Percentiles rank a stretch among this genome's conserved stretches.
These are phyloP conservation scores for Chloroclystis v-ata DNA, from an alignment of 2,888 invertebrate genomes.

Conservation along the genomic window DNA sequence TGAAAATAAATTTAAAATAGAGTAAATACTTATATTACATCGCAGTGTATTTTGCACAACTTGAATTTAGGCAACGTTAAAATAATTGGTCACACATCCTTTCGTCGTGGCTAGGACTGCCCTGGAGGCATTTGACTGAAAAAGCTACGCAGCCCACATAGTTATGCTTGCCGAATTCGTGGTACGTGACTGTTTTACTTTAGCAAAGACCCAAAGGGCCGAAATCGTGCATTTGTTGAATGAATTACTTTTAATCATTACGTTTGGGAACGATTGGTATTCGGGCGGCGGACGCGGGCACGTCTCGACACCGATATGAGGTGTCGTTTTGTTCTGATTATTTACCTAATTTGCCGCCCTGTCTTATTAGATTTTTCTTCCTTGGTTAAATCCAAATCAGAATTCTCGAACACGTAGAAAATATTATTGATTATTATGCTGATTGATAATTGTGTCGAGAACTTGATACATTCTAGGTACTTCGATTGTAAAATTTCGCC, in stretches of 20 bases:
- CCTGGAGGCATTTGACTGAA: conserved; percentile 32
- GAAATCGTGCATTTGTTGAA: conserved; percentile 40
- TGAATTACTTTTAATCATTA: conserved; percentile 48
- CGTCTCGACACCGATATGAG: conserved; percentile 28
- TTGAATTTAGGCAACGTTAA: too few relatives aligned
- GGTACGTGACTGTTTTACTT: conserved; percentile 46
- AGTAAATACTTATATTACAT: too few relatives aligned
- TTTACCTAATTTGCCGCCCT: conserved; percentile 12
- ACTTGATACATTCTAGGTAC: too few relatives aligned
- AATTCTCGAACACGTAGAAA: not conserved
- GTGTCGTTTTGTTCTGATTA: conserved; percentile 28
- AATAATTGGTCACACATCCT: conserved; percentile 18
- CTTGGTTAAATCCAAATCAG: not conserved
- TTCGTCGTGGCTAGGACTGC: conserved; percentile 25
- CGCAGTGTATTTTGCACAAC: too few relatives aligned
- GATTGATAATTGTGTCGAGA: too few relatives aligned
- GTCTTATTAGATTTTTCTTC: conserved; percentile 1
- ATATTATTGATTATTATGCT: too few relatives aligned
- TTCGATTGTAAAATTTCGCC: too few relatives aligned
- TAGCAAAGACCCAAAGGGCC: conserved; percentile 28
- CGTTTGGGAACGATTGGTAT: conserved; percentile 40
- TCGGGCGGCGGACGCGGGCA: conserved; percentile 25
- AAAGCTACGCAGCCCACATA: conserved; percentile 32
- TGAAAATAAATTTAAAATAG: too few relatives aligned
- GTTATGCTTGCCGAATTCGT: conserved; percentile 30